Percentiles rank a stretch among this genome's conserved stretches.
Evolutionary conservation across 2,113 vertebrate species (phyloP).

Genomic region (Pseudorectes ferrugineus): DNA sequence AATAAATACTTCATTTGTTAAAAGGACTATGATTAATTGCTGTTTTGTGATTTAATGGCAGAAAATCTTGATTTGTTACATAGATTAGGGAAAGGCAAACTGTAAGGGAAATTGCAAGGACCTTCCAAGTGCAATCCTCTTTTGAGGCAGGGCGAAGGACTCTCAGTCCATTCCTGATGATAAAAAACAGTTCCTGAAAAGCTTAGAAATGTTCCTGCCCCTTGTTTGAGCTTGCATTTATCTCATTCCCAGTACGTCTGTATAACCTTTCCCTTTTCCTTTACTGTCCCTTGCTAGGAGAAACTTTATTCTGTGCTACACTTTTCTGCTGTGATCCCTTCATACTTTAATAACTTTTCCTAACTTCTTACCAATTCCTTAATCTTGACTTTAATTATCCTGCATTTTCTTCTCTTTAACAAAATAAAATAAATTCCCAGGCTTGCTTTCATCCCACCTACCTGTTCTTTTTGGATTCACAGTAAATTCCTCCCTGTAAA

Average conservation of each 20-base stretch:
- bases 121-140: neutral
- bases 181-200: neutral
- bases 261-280: neutral
- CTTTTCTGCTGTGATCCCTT: neutral
- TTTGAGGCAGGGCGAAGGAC: neutral
- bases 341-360: neutral
- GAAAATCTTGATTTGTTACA: neutral
- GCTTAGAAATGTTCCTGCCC: neutral
- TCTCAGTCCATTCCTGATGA: neutral
- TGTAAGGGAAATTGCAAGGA: neutral
- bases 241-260: neutral
- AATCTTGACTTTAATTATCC: neutral
- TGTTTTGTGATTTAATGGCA: neutral
- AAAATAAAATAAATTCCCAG: neutral
- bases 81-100: neutral
- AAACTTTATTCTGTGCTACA: neutral
- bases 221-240: neutral
- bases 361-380: neutral
- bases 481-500: neutral
- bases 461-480: neutral
- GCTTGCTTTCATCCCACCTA: neutral
- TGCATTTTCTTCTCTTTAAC: neutral
- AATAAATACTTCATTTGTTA: neutral
- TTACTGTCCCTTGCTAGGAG: neutral
- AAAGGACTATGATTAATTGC: neutral